Conservation (phyloP, 2,113 vertebrate genomes). For the Diphyllodes magnificus region DNA sequence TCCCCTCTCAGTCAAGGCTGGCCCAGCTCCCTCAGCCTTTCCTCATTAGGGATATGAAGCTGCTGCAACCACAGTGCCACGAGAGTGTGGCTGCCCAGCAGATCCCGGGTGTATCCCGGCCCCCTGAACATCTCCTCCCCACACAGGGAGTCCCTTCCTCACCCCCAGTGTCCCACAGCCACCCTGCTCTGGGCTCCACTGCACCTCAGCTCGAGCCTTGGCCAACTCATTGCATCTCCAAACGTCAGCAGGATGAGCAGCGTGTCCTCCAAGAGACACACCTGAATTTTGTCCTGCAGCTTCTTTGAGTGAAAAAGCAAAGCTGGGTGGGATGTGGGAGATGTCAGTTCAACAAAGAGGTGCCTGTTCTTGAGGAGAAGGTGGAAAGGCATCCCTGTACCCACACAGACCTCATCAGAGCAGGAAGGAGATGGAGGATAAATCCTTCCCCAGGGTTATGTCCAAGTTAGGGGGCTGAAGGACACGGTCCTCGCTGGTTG, state of each 20-base stretch:
- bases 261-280: neutral
- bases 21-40: neutral
- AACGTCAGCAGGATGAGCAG: neutral
- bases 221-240: neutral
- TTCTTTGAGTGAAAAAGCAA: neutral
- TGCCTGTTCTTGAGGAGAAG: neutral
- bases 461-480: neutral
- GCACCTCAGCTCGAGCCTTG: neutral
- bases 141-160: neutral
- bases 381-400: neutral
- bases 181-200: neutral
- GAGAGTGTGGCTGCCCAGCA: neutral
- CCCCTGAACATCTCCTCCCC: too few relatives aligned
- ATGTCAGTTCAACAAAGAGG: neutral
- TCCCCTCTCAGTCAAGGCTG: neutral
- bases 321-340: neutral
- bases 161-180: neutral
- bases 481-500: neutral
- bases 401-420: neutral
- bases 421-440: neutral
- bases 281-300: neutral
- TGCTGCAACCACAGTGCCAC: neutral
- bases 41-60: neutral
- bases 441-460: neutral
- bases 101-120: neutral